Percentiles rank a stretch among this genome's conserved stretches.
phyloP scores from a whole-genome alignment of 2,888 invertebrate species.

The Lycia hirtaria region DNA sequence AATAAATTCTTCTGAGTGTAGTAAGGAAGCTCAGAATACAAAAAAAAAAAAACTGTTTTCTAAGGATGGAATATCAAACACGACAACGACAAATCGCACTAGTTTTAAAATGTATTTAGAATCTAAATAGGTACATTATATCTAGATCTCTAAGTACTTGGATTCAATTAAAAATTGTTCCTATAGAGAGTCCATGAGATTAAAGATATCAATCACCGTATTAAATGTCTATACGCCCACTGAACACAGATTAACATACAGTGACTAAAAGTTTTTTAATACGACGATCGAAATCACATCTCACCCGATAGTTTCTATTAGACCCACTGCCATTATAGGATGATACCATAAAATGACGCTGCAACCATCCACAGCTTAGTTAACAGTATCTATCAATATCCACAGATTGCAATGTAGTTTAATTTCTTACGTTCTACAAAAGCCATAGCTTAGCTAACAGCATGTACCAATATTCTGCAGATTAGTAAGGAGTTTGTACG shows the following conservation, averaged over 20 bases:
- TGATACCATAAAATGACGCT: conserved; percentile 8
- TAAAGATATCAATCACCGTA: conserved; percentile 18
- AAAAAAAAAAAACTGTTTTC: too few species aligned
- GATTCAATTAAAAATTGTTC: not conserved
- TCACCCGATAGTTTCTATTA: not conserved
- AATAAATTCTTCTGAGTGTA: too few species aligned
- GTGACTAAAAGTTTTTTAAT: not conserved
- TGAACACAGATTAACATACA: conserved; percentile 2
- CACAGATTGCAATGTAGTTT: conserved; percentile 14
- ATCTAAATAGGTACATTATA: too few species aligned
- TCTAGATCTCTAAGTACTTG: not conserved
- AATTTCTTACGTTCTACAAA: too few species aligned
- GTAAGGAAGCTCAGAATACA: too few species aligned
- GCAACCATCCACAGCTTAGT: not conserved
- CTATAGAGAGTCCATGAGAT: conserved; percentile 5
- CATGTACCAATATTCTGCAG: conserved; percentile 14
- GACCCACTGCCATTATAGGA: not conserved
- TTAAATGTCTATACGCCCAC: conserved; percentile 19
- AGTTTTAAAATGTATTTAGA: too few species aligned
- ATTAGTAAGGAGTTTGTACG: conserved; percentile 13
- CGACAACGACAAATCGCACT: too few species aligned
- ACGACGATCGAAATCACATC: conserved; percentile 1
- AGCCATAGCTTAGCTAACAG: conserved; percentile 5
- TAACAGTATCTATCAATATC: conserved; percentile 11
- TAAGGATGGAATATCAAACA: too few species aligned